Base-by-base conservation (phyloP, 1,140 invertebrate species). In the Zaprionus capensis region DNA sequence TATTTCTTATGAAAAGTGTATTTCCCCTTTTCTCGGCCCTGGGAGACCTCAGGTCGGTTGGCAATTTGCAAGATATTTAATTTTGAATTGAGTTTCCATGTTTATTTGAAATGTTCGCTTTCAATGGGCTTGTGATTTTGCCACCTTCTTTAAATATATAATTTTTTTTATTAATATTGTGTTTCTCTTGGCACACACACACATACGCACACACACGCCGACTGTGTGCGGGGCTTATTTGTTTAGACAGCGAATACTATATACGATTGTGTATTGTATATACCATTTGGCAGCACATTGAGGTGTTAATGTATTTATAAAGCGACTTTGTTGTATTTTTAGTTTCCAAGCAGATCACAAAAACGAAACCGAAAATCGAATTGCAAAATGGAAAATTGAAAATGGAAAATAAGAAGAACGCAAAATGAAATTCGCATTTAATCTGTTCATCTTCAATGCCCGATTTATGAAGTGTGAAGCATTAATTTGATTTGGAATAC, bases 281-380 rank as follows among this genome's bases (percentile, higher is more conserved):
- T 78, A 67, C 82, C 81, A 77, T 86, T 80, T 80, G 75, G 55
- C 69, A 41, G 68, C 71, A 75, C 63, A 79, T 88, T 71, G 81
- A 88, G 84, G 84, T 88, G 85, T 79, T 85, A 90, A 91, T 85
- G 86, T 90, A 91, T 90, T 90, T 90, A 90, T 90, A 90, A 91
- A 91, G 86, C 85, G 86, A 82, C 73, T 76, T 76, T 73, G 44
- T 57, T 82, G 71, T 91, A 90, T 90, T 90, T 90, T 90, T 90
- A 80, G 81, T 72, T 64, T 20, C 24, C 7, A 51, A 41, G 46
- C 22, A 56, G 14, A 56, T 24, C 17, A 51, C 46, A 17, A 67
- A 66, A 66, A 36, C 56, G 55, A 58, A 59, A 44, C 26, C 17
- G 34, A 63, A 61, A 51, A 62, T 63, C 31, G 17, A 55, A 26